phyloP scores from a whole-genome alignment of 2,797 vertebrate species.

The Centroberyx gerrardi region DNA sequence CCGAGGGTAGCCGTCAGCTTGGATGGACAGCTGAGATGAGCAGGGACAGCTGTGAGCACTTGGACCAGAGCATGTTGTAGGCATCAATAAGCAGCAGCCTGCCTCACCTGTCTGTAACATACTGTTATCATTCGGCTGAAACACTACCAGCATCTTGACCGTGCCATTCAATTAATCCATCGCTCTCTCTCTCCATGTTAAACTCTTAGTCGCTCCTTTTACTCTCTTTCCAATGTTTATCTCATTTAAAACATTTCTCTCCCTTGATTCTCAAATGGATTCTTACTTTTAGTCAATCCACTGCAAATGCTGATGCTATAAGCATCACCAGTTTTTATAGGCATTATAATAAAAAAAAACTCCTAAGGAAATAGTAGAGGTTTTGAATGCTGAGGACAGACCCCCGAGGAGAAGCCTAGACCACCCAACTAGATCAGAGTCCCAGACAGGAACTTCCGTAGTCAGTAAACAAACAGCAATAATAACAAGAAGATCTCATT shows the following conservation, averaged over 20 bases:
- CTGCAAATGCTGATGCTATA: constrained; percentile 30
- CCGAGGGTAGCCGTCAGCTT: background rate
- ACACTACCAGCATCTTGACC: constrained; percentile 23
- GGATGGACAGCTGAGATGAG: constrained; percentile 38
- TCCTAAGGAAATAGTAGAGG: constrained; percentile 37
- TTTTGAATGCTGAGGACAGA: constrained; percentile 46
- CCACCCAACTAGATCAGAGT: constrained; percentile 78
- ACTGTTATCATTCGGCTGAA: constrained; percentile 18
- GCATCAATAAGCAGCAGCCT: constrained; percentile 33
- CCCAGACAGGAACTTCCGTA: constrained; percentile 40
- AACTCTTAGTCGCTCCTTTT: too few relatives aligned
- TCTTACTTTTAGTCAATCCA: constrained; percentile 18
- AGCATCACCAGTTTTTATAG: constrained; percentile 46
- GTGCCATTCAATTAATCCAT: constrained; percentile 10
- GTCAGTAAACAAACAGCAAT: constrained; percentile 53
- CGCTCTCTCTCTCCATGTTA: background rate
- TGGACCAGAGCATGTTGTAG: background rate
- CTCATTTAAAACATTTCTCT: constrained; percentile 19
- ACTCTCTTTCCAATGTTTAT: background rate
- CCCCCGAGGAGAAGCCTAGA: constrained; percentile 68
- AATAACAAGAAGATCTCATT: constrained; percentile 39
- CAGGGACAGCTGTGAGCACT: constrained; percentile 59
- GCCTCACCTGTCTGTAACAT: constrained; percentile 35
- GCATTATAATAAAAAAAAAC: constrained; percentile 23
- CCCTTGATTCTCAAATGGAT: background rate